Percentiles rank a stretch among this genome's conserved stretches.
These are phyloP conservation scores for Perodicticus potto DNA, from an alignment of 2,797 vertebrate genomes.

Conservation along the genomic window DNA sequence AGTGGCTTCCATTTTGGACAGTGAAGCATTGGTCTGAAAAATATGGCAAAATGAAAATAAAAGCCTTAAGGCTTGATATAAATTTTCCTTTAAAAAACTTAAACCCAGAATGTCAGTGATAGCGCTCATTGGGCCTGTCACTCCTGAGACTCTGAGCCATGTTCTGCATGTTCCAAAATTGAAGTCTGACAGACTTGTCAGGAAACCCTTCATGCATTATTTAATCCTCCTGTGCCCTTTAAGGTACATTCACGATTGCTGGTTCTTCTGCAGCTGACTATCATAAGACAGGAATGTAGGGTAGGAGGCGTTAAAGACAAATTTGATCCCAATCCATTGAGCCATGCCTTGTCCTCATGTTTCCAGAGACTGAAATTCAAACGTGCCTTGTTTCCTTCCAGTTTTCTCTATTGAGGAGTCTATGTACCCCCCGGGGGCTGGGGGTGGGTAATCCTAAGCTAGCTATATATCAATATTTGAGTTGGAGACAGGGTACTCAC, in stretches of 20 bases:
- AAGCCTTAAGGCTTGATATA: slow-evolving; percentile 18
- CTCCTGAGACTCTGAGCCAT: slow-evolving; percentile 22
- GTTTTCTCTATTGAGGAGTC: slow-evolving; percentile 41
- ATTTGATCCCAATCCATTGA: slow-evolving; percentile 79
- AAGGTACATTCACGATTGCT: slow-evolving; percentile 73
- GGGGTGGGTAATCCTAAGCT: background rate
- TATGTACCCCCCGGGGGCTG: background rate
- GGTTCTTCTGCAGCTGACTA: slow-evolving; percentile 69
- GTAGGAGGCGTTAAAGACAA: slow-evolving; percentile 83
- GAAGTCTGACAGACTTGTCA: slow-evolving; percentile 52
- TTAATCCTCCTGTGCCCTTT: slow-evolving; percentile 76
- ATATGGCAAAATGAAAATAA: slow-evolving; percentile 46
- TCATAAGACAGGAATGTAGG: slow-evolving; percentile 81
- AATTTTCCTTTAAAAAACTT: slow-evolving; percentile 31
- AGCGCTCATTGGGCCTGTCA: background rate
- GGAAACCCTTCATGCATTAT: slow-evolving; percentile 83
- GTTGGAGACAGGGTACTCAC: background rate
- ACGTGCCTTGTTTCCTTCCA: slow-evolving; percentile 72
- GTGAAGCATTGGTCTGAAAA: background rate
- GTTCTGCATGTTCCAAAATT: slow-evolving; percentile 29
- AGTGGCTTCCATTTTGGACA: background rate
- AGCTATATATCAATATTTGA: background rate
- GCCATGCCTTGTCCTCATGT: slow-evolving; percentile 67
- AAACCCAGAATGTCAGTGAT: slow-evolving; percentile 36
- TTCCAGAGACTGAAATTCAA: slow-evolving; percentile 83